These are phyloP conservation scores for Drosophila paracracens DNA, from an alignment of 2,888 invertebrate genomes.

Conservation along the genomic window DNA sequence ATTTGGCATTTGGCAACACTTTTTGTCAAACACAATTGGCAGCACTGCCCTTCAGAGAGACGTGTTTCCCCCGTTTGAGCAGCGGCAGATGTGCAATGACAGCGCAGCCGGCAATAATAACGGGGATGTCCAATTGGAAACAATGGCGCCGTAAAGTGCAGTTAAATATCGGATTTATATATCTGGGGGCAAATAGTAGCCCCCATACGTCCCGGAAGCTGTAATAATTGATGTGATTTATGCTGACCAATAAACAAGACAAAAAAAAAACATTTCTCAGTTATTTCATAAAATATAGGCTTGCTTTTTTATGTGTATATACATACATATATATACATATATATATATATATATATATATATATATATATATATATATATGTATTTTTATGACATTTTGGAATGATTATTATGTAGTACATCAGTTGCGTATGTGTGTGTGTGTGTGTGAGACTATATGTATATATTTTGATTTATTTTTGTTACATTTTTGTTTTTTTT, in stretches of 20 bases:
- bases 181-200: neutral
- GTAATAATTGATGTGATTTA: neutral
- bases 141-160: conserved; percentile 9
- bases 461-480: conserved; percentile 24
- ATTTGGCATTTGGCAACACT: neutral
- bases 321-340: conserved; percentile 10
- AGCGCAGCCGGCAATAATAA: conserved; percentile 18
- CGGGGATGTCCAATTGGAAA: conserved; percentile 22
- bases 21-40: neutral
- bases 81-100: neutral
- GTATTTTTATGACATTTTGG: conserved; percentile 71
- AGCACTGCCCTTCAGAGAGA: neutral
- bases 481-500: conserved; percentile 17
- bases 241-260: neutral
- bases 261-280: conserved; percentile 17
- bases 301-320: conserved; percentile 30
- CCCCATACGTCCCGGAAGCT: neutral
- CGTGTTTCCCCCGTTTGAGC: neutral
- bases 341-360: conserved; percentile 8
- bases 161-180: conserved; percentile 3
- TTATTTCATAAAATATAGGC: conserved; percentile 64
- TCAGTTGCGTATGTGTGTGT: conserved; percentile 39
- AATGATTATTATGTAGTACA: conserved; percentile 77
- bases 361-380: conserved; percentile 26
- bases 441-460: conserved; percentile 16